phyloP scores from a whole-genome alignment of 2,113 vertebrate species.

The Colius striatus region DNA sequence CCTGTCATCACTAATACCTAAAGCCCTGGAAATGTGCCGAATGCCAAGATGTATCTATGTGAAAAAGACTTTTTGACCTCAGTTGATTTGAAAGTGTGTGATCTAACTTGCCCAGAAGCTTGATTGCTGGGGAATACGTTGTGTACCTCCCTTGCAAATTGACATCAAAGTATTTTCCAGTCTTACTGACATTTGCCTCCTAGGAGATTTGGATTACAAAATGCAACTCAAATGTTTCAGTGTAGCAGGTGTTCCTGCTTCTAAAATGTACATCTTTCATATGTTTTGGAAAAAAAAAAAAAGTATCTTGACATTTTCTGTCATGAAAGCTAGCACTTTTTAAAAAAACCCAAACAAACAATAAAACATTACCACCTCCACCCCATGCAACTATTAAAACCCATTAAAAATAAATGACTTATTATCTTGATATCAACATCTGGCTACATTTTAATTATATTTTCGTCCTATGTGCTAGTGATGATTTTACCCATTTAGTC shows the following conservation, averaged over 20 bases:
- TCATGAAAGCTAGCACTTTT: neutral
- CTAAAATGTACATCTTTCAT: neutral
- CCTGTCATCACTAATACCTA: constrained; percentile 17
- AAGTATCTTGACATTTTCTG: neutral
- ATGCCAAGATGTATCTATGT: neutral
- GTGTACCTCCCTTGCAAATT: neutral
- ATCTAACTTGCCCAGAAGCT: constrained; percentile 33
- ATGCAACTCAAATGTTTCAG: constrained; percentile 1
- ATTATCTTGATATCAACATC: neutral
- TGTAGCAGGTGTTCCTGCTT: neutral
- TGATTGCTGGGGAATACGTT: neutral
- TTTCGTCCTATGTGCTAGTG: neutral
- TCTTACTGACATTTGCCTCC: neutral
- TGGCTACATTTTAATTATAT: neutral
- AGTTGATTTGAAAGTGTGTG: constrained; percentile 37
- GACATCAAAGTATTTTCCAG: constrained; percentile 28
- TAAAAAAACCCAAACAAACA: neutral
- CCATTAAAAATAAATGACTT: neutral
- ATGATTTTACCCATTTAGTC: neutral
- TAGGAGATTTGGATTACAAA: constrained; percentile 2
- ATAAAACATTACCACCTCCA: rapidly evolving
- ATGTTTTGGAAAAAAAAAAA: neutral
- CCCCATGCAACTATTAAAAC: neutral
- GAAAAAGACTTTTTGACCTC: constrained; percentile 33
- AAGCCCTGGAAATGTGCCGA: constrained; percentile 24